These are phyloP conservation scores for Agrotis clavis DNA, from an alignment of 2,888 invertebrate species.

Conservation along the genomic window DNA sequence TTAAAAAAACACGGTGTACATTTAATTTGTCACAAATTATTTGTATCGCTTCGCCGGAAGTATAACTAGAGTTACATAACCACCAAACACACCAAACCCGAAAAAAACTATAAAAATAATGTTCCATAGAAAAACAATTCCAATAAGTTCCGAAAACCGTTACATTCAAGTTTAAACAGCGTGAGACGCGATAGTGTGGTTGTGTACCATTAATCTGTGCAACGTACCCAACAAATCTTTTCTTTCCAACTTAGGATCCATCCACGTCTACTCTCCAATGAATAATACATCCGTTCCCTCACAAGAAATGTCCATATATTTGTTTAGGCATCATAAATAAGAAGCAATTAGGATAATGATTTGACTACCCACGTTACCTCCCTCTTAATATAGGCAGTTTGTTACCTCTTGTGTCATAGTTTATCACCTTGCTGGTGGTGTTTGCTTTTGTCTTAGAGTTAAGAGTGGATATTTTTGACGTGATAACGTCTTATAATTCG, in stretches of 20 bases:
- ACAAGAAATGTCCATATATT: conserved; percentile 71
- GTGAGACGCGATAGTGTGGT: conserved; percentile 69
- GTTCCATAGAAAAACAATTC: conserved; percentile 65
- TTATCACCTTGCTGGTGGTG: conserved; percentile 4
- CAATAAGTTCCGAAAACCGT: conserved; percentile 76
- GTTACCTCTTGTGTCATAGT: conserved; percentile 40
- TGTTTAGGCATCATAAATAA: conserved; percentile 67
- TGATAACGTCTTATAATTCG: too few species aligned
- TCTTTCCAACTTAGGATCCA: conserved; percentile 80
- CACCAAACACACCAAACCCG: neutral
- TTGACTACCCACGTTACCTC: conserved; percentile 51
- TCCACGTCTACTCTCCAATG: conserved; percentile 75
- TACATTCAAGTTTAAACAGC: conserved; percentile 81
- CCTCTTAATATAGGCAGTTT: conserved; percentile 51
- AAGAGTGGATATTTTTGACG: too few species aligned
- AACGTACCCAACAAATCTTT: conserved; percentile 84
- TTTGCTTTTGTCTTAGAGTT: neutral
- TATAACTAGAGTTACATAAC: neutral
- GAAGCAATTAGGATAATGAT: conserved; percentile 66
- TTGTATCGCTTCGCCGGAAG: conserved; percentile 2
- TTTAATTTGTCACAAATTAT: conserved; percentile 22
- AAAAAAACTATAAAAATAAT: conserved; percentile 45
- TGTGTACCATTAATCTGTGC: conserved; percentile 78
- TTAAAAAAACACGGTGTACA: too few species aligned
- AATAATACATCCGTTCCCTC: conserved; percentile 77